Base-by-base conservation (phyloP, 2,113 vertebrate species). In the Catharus bicknelli region DNA sequence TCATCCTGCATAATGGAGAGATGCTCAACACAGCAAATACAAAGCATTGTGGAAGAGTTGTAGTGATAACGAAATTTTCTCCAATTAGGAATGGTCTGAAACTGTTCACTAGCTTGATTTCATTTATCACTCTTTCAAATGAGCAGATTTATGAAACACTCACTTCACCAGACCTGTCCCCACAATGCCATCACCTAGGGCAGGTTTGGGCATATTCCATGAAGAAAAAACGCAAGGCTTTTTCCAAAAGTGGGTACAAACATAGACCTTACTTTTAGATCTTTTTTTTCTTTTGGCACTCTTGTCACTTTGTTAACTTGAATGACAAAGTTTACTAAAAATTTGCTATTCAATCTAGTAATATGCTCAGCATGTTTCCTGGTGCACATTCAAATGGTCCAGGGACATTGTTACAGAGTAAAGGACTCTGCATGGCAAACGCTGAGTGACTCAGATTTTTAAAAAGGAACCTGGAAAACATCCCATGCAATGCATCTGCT, bases 401-500 rank as follows among this genome's bases (percentile, higher is more conserved):
- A 67, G 40, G 45, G 83, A 87, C 7, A 0, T 6, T 23, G 21
- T 55, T 58, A 61, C 21, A 85, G 58, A 89, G 59, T 51, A 83
- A 86, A 81, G 76, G 45, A 91, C 64, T 83, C 74, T 45, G 22
- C 51, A 48, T 40, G 45, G 90, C 63, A 79, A 95, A 82, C 7
- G 9, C n/a, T 36, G 59, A 96, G 55, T 80, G 87, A 94, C 72
- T 95, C 90, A 95, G 47, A 90, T 38, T 80, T 92, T 88, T 83
- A 13, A 80, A 85, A 89, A 87, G 42, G 11, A 94, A 70, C 85
- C 94, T 96, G 91, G 90, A 96, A 94, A 95, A 88, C 79, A 94
- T 95, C 78, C 94, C 93, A 94, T 93, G 76, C 45, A 80, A 95
- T 55, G 88, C 94, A 96, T 95, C 93, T 96, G 95, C 81, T 96